These are phyloP conservation scores for Neolamprologus variostigma DNA, from an alignment of 2,113 vertebrate species.

Conservation along the genomic window DNA sequence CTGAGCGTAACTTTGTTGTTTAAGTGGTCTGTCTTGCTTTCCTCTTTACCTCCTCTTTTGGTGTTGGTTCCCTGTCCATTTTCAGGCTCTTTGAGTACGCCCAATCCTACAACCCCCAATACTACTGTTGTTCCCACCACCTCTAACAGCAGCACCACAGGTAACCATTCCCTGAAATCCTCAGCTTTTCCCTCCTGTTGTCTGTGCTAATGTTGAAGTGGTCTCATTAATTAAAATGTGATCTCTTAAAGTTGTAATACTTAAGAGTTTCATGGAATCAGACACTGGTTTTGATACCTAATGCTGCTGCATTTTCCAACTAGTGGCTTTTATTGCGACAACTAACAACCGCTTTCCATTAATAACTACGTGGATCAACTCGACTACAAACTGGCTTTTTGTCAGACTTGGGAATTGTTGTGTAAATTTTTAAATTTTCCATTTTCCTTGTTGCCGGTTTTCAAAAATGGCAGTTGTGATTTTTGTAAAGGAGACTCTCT, in stretches of 20 bases:
- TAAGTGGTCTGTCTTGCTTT: slow-evolving; percentile 1
- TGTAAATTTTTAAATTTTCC: not conserved
- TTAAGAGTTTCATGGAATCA: not conserved
- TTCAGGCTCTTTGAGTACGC: rapidly evolving
- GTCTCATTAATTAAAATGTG: not conserved
- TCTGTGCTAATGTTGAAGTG: not conserved
- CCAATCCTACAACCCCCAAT: not conserved
- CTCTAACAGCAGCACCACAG: slow-evolving; percentile 33
- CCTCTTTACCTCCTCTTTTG: slow-evolving; percentile 1
- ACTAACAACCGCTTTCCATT: not conserved
- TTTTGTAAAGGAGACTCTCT: not conserved
- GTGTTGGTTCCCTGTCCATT: slow-evolving; percentile 43
- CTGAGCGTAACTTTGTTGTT: not conserved
- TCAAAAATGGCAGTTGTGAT: not conserved
- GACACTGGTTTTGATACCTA: not conserved
- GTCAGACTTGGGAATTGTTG: not conserved
- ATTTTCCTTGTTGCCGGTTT: not conserved
- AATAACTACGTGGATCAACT: rapidly evolving
- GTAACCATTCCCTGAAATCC: slow-evolving; percentile 29
- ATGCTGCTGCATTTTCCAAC: not conserved
- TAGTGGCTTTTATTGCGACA: not conserved
- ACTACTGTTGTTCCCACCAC: not conserved
- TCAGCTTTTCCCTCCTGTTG: not conserved
- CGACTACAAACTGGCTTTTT: not conserved
- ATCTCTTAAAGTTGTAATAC: not conserved